A percentile compares a stretch with the other conserved stretches of the same genome.
Conservation (phyloP, 2,797 vertebrate species). For the Cirrhinus molitorella region DNA sequence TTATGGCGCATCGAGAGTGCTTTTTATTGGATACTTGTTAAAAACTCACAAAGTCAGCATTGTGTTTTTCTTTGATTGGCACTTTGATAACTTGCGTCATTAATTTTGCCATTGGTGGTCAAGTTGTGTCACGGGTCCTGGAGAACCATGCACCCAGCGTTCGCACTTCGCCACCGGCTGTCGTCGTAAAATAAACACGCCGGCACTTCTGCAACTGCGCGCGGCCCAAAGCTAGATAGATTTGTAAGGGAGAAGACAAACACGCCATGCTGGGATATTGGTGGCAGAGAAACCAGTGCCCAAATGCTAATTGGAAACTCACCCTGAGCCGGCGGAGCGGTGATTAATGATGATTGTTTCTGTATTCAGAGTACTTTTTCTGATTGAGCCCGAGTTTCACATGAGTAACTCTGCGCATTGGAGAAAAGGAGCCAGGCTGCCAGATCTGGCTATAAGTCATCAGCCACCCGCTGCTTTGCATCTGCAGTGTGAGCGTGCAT, state of each 20-base stretch:
- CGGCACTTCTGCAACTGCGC: slow-evolving; percentile 34
- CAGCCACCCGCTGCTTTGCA: slow-evolving; percentile 44
- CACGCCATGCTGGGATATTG: slow-evolving; percentile 58
- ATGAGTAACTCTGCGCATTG: slow-evolving; percentile 56
- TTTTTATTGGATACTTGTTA: slow-evolving; percentile 68
- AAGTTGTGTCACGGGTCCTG: slow-evolving; percentile 21
- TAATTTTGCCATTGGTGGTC: slow-evolving; percentile 48
- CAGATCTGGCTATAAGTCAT: slow-evolving; percentile 59
- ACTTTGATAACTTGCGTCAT: slow-evolving; percentile 49
- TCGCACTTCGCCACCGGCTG: slow-evolving; percentile 5
- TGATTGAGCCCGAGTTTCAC: slow-evolving; percentile 59
- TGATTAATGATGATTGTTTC: slow-evolving; percentile 67
- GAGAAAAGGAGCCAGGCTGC: slow-evolving; percentile 52
- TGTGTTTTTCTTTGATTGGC: slow-evolving; percentile 43
- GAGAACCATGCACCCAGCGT: not conserved
- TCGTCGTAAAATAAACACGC: slow-evolving; percentile 53
- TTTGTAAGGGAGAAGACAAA: slow-evolving; percentile 53
- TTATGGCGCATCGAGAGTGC: slow-evolving; percentile 71
- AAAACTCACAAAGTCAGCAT: slow-evolving; percentile 50
- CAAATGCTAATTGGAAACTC: slow-evolving; percentile 63
- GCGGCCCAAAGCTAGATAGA: slow-evolving; percentile 47
- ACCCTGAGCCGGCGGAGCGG: slow-evolving; percentile 52
- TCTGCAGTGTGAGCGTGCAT: slow-evolving; percentile 30
- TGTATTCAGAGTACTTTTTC: slow-evolving; percentile 58
- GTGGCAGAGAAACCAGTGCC: slow-evolving; percentile 57